Evolutionary conservation across 1,140 invertebrate species (phyloP), one percentile per base, ranked within the genome.

Genomic region (Anastrepha obliqua): DNA sequence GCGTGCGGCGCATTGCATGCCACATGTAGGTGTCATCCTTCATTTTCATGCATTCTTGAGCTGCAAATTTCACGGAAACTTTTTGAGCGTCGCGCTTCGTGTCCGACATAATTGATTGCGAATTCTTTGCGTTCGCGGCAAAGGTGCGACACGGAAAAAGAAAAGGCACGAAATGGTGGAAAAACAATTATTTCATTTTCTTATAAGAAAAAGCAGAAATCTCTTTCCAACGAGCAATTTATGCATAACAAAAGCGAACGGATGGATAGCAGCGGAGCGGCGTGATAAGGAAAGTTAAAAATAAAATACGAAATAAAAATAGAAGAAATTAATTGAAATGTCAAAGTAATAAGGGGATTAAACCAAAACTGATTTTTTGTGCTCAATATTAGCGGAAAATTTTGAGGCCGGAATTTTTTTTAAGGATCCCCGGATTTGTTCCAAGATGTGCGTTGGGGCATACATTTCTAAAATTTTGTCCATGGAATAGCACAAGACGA

Each of bases 11-110:
- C 74, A 58, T 55, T 51, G 74, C 17, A 81, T 55, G 74, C 44
- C 51, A 81, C 74, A 81, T 55, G 47, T 67, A 51, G 47, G n/a
- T 81, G 47, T 81, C 74, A 81, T 81, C 74, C 74, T 81, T 81
- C 74, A 81, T 81, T 81, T 55, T 29, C 47, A 81, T 81, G 74
- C 74, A 81, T 81, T 81, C 74, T n/a, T 81, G 74, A 81, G 47
- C 17, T 51, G 74, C 47, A 81, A 81, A 81, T 81, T 81, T 81
- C 29, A 51, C 74, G 74, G 74, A 81, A 81, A 81, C 51, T 81
- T 81, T 81, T 81, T 81, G 47, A 81, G 47, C 55, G 74, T n/a
- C 74, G 39, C 47, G 8, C 47, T 17, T 81, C 17, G 7, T 20
- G 20, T 81, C 47, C 20, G 9, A 6, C 74, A 47, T 81, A 55